phyloP scores from a whole-genome alignment of 2,113 vertebrate genomes.

The Odontophorus gujanensis region DNA sequence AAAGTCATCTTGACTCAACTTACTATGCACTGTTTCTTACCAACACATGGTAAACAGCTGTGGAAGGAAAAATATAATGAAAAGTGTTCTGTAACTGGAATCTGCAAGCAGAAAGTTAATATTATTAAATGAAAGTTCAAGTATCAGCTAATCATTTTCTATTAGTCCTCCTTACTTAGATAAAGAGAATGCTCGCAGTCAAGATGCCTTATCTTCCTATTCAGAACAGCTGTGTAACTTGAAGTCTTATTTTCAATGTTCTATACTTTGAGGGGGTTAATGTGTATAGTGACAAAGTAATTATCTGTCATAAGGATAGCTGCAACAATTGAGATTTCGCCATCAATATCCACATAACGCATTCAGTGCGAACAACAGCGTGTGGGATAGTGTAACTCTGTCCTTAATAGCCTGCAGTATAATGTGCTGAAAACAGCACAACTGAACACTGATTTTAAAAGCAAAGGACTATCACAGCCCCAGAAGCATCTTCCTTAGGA shows the following conservation, averaged over 20 bases:
- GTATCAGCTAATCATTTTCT: constrained; percentile 41
- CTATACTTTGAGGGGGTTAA: background rate
- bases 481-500: background rate
- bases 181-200: background rate
- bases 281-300: background rate
- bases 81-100: constrained; percentile 57
- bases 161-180: background rate
- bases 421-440: background rate
- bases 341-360: background rate
- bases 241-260: background rate
- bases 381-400: background rate
- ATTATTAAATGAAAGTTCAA: constrained; percentile 70
- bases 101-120: constrained; percentile 47
- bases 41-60: constrained; percentile 54
- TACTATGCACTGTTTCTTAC: constrained; percentile 36
- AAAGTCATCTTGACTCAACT: constrained; percentile 22
- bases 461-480: background rate
- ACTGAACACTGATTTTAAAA: background rate
- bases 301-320: background rate
- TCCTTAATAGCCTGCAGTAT: background rate
- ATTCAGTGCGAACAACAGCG: background rate
- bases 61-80: constrained; percentile 33
- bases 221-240: background rate
- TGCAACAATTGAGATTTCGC: background rate
- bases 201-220: background rate